A percentile compares a stretch with the other conserved stretches of the same genome.
phyloP scores from a whole-genome alignment of 2,797 vertebrate genomes.

The Pseudomugil tenellus region DNA sequence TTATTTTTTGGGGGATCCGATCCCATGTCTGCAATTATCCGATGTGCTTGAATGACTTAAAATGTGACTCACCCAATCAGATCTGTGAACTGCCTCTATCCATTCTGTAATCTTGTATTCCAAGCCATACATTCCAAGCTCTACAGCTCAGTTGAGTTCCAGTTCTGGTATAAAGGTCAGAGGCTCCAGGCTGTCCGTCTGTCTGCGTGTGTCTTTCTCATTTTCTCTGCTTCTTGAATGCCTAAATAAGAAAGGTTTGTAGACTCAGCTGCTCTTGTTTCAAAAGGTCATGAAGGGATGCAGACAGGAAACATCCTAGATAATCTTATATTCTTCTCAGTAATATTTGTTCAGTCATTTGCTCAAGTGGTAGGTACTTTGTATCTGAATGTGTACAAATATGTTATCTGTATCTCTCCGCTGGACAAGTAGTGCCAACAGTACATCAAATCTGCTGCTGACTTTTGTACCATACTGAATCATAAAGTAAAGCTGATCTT shows the following conservation, averaged over 20 bases:
- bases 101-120: constrained; percentile 61
- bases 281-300: constrained; percentile 71
- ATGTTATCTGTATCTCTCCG: constrained; percentile 18
- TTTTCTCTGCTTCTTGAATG: constrained; percentile 70
- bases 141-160: constrained; percentile 68
- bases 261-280: constrained; percentile 65
- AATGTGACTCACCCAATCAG: constrained; percentile 59
- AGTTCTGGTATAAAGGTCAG: constrained; percentile 75
- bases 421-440: not conserved
- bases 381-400: constrained; percentile 20
- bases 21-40: constrained; percentile 41
- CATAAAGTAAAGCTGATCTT: constrained; percentile 48
- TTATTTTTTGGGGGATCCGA: constrained; percentile 11
- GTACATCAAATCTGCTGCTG: not conserved
- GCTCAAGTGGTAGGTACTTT: constrained; percentile 41
- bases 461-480: constrained; percentile 15
- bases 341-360: constrained; percentile 66
- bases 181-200: constrained; percentile 74
- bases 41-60: constrained; percentile 22
- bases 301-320: constrained; percentile 56
- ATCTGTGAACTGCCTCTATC: constrained; percentile 40
- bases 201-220: constrained; percentile 65
- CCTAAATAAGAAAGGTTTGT: constrained; percentile 78
- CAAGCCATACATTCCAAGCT: constrained; percentile 63
- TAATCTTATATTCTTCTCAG: constrained; percentile 54